Percentiles rank a stretch among this genome's conserved stretches.
Evolutionary conservation across 2,113 vertebrate species (phyloP).

Genomic region (Hippocampus comes): DNA sequence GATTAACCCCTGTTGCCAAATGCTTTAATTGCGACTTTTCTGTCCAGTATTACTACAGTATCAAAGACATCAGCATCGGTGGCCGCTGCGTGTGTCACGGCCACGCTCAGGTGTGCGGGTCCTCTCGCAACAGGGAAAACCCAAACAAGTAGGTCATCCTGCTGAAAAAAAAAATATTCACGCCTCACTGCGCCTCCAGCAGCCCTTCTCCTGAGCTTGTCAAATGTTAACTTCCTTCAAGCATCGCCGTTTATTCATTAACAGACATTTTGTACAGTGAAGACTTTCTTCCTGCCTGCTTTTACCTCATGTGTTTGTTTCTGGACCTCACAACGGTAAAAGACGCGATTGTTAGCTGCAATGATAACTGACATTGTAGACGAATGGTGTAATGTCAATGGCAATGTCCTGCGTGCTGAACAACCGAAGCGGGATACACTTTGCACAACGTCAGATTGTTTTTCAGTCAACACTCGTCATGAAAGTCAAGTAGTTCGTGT

Average conservation of each 20-base stretch:
- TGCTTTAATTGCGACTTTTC: conserved; percentile 13
- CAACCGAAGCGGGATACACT: neutral
- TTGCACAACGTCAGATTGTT: neutral
- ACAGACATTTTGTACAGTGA: conserved; percentile 11
- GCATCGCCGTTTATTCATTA: conserved; percentile 21
- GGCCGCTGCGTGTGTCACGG: conserved; percentile 90
- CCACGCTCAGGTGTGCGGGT: conserved; percentile 80
- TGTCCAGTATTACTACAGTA: conserved; percentile 90
- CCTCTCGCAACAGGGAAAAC: conserved; percentile 54
- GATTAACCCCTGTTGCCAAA: conserved; percentile 22
- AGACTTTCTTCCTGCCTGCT: neutral
- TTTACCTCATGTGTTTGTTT: conserved; percentile 40
- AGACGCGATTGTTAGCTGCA: conserved; percentile 10
- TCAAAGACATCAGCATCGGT: conserved; percentile 92
- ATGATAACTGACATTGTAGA: conserved; percentile 25
- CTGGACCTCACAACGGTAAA: conserved; percentile 26
- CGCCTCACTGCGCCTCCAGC: neutral
- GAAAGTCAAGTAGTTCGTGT: neutral
- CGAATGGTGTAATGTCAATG: conserved; percentile 16
- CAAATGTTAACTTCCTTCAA: neutral
- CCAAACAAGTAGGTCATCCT: conserved; percentile 72
- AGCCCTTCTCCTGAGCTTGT: neutral
- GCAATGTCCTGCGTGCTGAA: conserved; percentile 9
- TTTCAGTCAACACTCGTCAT: neutral
- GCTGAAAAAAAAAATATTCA: conserved; percentile 1